phyloP scores from a whole-genome alignment of 2,888 invertebrate species.

The Cataglyphis altisquamis region DNA sequence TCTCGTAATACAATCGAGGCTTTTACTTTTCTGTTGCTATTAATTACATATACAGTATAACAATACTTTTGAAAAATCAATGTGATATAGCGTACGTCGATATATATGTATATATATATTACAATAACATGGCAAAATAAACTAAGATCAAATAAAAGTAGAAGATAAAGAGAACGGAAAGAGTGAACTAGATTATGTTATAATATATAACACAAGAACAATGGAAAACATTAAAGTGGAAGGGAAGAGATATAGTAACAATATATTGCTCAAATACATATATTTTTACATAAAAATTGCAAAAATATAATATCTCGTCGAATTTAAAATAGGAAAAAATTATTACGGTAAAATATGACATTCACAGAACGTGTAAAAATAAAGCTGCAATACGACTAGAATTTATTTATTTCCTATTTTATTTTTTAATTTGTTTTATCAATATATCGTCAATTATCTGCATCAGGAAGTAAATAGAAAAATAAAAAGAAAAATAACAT shows the following conservation, averaged over 20 bases:
- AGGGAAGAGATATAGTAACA: not conserved
- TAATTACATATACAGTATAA: not conserved
- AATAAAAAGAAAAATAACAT: not conserved
- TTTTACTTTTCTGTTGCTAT: not conserved
- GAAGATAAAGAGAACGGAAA: not conserved
- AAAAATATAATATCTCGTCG: not conserved
- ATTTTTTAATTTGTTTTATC: not conserved
- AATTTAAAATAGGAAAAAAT: not conserved
- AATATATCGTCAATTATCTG: not conserved
- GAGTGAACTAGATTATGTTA: not conserved
- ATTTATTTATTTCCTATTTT: not conserved
- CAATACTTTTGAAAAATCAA: conserved; percentile 12
- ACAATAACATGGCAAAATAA: not conserved
- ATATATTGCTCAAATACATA: not conserved
- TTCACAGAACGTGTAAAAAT: not conserved
- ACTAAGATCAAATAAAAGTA: not conserved
- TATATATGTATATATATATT: too few relatives aligned
- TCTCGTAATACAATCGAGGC: not conserved
- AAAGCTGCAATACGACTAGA: not conserved
- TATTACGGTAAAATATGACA: not conserved
- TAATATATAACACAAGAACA: not conserved
- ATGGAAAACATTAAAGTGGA: not conserved
- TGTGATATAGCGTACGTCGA: not conserved
- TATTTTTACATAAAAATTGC: not conserved
- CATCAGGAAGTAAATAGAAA: not conserved